Conservation (phyloP, 2,113 vertebrate species). For the Proteles cristata region DNA sequence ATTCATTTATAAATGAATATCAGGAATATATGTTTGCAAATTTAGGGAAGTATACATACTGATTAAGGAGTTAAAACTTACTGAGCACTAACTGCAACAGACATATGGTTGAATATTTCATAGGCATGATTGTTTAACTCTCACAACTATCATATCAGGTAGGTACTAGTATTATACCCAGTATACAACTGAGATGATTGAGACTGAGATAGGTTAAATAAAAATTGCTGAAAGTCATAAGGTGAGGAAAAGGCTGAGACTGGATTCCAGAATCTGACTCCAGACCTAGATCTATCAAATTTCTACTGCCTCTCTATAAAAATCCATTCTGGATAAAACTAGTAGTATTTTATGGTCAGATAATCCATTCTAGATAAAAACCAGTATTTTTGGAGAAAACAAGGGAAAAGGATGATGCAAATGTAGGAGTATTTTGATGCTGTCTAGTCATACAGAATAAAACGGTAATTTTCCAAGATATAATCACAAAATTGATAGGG, state of each 20-base stretch:
- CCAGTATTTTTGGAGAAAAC: neutral
- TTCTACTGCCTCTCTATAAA: neutral
- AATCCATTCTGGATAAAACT: neutral
- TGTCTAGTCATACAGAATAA: neutral
- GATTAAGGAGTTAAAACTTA: slow-evolving; percentile 1
- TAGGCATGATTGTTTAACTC: neutral
- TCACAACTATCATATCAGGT: neutral
- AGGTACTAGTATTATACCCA: neutral
- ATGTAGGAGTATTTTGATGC: neutral
- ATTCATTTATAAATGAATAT: neutral
- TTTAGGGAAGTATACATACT: neutral
- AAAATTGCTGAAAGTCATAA: neutral
- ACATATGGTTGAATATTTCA: neutral
- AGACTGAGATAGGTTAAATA: neutral
- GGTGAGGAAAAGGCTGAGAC: neutral
- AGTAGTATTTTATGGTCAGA: neutral
- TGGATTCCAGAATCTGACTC: slow-evolving; percentile 3
- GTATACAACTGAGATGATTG: neutral
- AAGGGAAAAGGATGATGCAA: neutral
- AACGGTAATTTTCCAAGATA: neutral
- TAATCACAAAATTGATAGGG: neutral
- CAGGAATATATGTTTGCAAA: neutral
- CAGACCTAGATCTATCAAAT: neutral
- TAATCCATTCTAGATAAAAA: neutral
- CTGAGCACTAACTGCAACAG: neutral